phyloP scores from a whole-genome alignment of 1,140 invertebrate species.

The Whitmania pigra region DNA sequence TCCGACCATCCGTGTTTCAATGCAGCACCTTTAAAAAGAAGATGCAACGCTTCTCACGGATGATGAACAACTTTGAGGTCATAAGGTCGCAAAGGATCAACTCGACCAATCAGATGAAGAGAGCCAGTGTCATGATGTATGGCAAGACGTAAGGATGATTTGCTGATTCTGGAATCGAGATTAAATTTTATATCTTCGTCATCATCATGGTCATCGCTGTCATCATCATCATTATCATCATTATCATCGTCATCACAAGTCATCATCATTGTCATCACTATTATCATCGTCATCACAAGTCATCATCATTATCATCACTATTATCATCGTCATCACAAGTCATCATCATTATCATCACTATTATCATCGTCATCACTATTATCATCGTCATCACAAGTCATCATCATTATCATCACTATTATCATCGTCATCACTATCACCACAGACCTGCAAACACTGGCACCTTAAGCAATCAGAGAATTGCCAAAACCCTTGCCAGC shows the following conservation, averaged over 20 bases:
- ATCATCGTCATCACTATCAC: conserved; percentile 15
- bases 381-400: conserved; percentile 7
- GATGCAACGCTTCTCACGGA: not conserved
- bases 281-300: conserved; percentile 15
- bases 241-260: conserved; percentile 6
- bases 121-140: not conserved
- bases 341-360: not conserved
- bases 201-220: not conserved
- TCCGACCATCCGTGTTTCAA: too few relatives aligned
- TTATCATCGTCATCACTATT: conserved; percentile 8
- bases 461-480: not conserved
- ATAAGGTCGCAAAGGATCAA: not conserved
- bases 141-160: not conserved
- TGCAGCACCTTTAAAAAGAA: not conserved
- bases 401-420: conserved; percentile 6
- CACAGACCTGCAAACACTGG: not conserved
- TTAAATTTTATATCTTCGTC: not conserved
- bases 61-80: not conserved
- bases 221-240: not conserved
- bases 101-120: conserved; percentile 15
- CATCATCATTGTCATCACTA: conserved; percentile 18
- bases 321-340: not conserved
- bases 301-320: conserved; percentile 20
- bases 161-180: not conserved
- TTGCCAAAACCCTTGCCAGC: conserved; percentile 6